Evolutionary conservation across 2,888 invertebrate species (phyloP).

Genomic region (Ophioninae sp.): DNA sequence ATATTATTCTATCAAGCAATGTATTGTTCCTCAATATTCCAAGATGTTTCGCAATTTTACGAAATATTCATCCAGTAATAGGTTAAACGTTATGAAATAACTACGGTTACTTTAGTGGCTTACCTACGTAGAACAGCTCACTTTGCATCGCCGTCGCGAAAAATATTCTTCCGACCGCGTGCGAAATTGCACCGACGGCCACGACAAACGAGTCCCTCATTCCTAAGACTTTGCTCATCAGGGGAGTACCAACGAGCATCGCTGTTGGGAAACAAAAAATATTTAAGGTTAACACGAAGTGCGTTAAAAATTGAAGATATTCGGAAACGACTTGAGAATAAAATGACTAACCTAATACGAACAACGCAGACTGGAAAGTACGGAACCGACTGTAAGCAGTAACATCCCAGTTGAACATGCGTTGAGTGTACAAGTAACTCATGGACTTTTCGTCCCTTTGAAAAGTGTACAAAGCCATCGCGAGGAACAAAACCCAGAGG

Average conservation of each 20-base stretch:
- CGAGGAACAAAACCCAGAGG: constrained; percentile 86
- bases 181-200: constrained; percentile 87
- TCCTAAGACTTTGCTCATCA: constrained; percentile 86
- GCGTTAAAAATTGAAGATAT: no score
- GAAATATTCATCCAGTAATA: no score
- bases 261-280: constrained; percentile 76
- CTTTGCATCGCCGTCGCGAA: constrained; percentile 84
- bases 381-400: constrained; percentile 87
- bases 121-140: constrained; percentile 85
- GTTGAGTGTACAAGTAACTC: constrained; percentile 88
- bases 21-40: no score
- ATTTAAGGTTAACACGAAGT: no score
- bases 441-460: constrained; percentile 91
- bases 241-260: constrained; percentile 87
- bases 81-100: neutral
- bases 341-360: constrained; percentile 83
- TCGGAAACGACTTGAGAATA: neutral
- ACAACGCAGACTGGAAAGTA: constrained; percentile 88
- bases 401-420: constrained; percentile 88
- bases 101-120: constrained; percentile 57
- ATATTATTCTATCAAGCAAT: no score
- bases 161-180: constrained; percentile 86
- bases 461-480: constrained; percentile 91
- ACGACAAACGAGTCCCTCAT: constrained; percentile 89
- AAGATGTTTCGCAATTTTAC: no score